A percentile compares a stretch with the other conserved stretches of the same genome.
These are phyloP conservation scores for Pinctada fucata DNA, from an alignment of 2,888 invertebrate genomes.

Conservation along the genomic window DNA sequence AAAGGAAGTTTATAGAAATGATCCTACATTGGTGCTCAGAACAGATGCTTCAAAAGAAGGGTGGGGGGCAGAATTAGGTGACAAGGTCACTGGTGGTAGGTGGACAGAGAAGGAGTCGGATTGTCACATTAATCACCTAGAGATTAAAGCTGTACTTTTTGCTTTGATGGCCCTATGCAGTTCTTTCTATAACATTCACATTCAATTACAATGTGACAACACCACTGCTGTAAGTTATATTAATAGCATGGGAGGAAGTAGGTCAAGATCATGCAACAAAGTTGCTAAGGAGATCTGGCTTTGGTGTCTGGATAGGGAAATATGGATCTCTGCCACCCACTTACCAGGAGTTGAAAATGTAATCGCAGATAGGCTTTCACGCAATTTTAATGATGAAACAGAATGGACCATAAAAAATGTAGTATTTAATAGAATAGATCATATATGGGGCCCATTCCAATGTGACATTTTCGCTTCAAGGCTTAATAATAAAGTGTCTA, in stretches of 20 bases:
- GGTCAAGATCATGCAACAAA: neutral
- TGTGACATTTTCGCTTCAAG: neutral
- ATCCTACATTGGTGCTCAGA: no score
- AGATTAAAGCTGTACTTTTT: neutral
- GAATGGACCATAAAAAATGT: neutral
- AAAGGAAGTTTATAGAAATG: no score
- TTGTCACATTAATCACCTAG: neutral
- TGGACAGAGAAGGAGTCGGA: neutral
- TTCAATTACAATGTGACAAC: neutral
- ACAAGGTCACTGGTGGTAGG: neutral
- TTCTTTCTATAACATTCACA: neutral
- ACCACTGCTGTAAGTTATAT: neutral
- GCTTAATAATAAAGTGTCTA: neutral
- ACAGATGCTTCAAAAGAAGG: neutral
- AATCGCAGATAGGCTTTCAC: neutral
- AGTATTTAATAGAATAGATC: neutral
- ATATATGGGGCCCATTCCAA: neutral
- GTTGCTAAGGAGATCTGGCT: neutral
- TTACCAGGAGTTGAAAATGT: neutral
- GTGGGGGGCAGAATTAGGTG: neutral
- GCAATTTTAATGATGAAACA: neutral
- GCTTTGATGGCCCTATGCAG: neutral
- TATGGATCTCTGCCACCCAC: neutral
- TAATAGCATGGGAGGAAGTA: neutral
- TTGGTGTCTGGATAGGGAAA: neutral